These are phyloP conservation scores for Resseliella maxima DNA, from an alignment of 2,888 invertebrate genomes.

Conservation along the genomic window DNA sequence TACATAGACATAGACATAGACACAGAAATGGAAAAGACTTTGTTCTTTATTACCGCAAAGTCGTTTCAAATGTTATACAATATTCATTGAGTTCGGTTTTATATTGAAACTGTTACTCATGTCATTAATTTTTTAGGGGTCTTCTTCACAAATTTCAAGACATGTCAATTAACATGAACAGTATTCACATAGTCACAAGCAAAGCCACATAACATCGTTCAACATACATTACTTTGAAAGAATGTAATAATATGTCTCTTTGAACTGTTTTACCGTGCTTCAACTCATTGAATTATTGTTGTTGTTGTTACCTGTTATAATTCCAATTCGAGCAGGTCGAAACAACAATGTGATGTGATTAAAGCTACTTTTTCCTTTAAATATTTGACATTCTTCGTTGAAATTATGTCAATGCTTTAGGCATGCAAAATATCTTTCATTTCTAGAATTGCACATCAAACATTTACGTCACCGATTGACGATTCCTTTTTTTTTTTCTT, in stretches of 20 bases:
- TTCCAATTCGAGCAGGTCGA: not conserved
- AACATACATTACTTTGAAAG: not conserved
- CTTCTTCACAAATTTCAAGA: conserved; percentile 2
- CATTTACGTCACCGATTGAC: not conserved
- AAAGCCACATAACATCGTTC: not conserved
- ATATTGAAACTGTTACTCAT: conserved; percentile 13
- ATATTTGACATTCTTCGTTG: not conserved
- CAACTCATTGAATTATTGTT: not conserved
- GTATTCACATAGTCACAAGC: not conserved
- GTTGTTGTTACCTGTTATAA: not conserved
- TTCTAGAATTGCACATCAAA: not conserved
- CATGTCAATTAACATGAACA: not conserved
- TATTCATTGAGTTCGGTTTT: not conserved
- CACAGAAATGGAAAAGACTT: not conserved
- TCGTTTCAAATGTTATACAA: not conserved
- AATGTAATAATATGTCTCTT: not conserved
- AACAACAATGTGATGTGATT: not conserved
- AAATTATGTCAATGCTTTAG: not conserved
- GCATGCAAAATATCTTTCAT: not conserved
- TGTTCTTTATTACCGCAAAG: not conserved
- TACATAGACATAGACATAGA: too few relatives aligned
- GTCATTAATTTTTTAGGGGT: conserved; percentile 37
- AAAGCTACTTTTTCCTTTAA: not conserved
- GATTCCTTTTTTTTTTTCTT: not conserved
- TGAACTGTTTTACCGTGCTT: not conserved